Conservation (phyloP, 2,888 invertebrate species). For the Morinoia aosen region DNA sequence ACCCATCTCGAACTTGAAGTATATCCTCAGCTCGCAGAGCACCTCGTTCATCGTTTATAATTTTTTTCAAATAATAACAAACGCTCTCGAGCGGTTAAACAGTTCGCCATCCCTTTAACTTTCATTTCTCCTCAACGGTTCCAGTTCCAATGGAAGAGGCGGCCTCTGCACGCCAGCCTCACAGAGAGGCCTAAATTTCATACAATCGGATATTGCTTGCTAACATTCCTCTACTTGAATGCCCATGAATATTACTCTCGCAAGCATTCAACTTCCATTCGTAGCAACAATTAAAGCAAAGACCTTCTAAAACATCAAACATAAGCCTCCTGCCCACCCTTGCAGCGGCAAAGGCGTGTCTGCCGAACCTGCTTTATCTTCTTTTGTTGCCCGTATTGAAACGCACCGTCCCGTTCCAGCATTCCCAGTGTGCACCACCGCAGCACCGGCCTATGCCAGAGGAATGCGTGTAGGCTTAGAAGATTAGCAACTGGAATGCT, state of each 20-base stretch:
- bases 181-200: neutral
- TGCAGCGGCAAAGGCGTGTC: neutral
- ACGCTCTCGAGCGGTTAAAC: neutral
- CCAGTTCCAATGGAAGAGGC: neutral
- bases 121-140: neutral
- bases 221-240: constrained; percentile 36
- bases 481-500: constrained; percentile 49
- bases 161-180: neutral
- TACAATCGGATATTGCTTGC: constrained; percentile 48
- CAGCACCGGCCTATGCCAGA: neutral
- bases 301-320: constrained; percentile 51
- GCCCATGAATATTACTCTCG: neutral
- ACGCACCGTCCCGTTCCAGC: neutral
- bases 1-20: neutral
- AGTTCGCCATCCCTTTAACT: neutral
- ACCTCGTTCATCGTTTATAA: neutral
- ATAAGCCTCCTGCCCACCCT: neutral
- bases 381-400: constrained; percentile 43
- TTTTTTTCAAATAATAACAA: neutral
- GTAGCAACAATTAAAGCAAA: constrained; percentile 24
- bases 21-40: neutral
- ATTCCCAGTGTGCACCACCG: constrained; percentile 14
- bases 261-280: constrained; percentile 48
- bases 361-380: constrained; percentile 36
- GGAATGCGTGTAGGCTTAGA: constrained; percentile 25